Evolutionary conservation across 2,113 vertebrate genomes (phyloP), one percentile per base, ranked within the genome.

Genomic region (Xiphias gladius): DNA sequence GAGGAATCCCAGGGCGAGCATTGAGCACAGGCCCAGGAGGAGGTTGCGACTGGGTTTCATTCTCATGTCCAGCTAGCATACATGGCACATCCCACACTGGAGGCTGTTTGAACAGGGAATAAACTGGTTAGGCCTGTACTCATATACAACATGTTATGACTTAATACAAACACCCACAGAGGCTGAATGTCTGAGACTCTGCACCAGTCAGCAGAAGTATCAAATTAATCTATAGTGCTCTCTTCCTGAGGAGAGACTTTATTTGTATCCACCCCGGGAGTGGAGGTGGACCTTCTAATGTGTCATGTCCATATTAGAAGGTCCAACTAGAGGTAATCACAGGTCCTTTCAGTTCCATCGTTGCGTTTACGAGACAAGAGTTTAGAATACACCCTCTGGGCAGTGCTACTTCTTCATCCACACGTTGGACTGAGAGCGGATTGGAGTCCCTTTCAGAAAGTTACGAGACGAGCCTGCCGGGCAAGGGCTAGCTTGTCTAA

Each of bases 1-100:
- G 30, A 98, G 94, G 93, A 97, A 97, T 76, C 96, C 96, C 88
- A 98, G 91, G 26, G 97, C 97, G 88, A 98, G 93, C 83, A 96
- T 96, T 85, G 96, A 95, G 94, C 96, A 97, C 77, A 98, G 93
- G 75, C 96, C 96, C 93, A 98, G 94, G 89, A 98, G 95, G 94
- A 97, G 80, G 82, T 96, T 98, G 86, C 97, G 96, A 84, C 95
- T 89, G 43, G 96, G 95, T 88, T 97, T 96, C 95, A 98, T 90
- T 84, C 96, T 94, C 92, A 95, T 97, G 96, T 97, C 97, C 94
- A 96, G 74, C 96, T 95, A 94, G 87, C 94, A 14, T 20, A 67
- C 86, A 85, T 83, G 71, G 66, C 62, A 79, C 66, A 63, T 71
- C 61, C 26, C 35, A 57, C 13, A 72, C 17, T 19, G 30, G 58